Conservation (phyloP, 2,797 vertebrate species). For the Alca torda region DNA sequence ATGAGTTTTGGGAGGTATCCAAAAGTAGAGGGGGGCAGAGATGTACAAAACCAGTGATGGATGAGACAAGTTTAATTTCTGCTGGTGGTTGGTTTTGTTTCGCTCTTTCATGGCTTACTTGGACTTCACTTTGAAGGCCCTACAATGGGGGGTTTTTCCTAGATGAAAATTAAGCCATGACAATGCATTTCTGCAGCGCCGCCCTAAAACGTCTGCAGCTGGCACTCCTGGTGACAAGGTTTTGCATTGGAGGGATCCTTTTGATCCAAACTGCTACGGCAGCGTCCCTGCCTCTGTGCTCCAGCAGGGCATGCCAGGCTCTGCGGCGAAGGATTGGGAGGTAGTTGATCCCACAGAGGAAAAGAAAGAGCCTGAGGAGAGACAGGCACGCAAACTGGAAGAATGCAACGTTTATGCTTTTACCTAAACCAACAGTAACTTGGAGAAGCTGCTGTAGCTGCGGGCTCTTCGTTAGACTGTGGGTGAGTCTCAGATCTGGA, state of each 20-base stretch:
- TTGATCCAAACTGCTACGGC: neutral
- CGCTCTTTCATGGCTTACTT: neutral
- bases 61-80: neutral
- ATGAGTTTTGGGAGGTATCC: neutral
- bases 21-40: neutral
- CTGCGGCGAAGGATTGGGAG: neutral
- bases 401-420: slow-evolving; percentile 26
- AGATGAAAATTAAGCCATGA: neutral
- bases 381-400: neutral
- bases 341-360: slow-evolving; percentile 52
- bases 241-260: neutral
- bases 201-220: neutral
- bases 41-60: neutral
- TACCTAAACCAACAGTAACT: slow-evolving; percentile 46
- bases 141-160: neutral
- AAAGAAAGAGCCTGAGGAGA: slow-evolving; percentile 1
- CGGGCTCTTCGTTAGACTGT: neutral
- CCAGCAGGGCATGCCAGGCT: neutral
- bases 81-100: neutral
- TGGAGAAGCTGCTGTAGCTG: neutral
- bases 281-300: neutral
- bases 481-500: neutral
- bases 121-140: neutral
- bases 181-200: neutral
- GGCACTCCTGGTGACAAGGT: neutral